Conservation (phyloP, 2,797 vertebrate species). For the Thalassophryne amazonica region DNA sequence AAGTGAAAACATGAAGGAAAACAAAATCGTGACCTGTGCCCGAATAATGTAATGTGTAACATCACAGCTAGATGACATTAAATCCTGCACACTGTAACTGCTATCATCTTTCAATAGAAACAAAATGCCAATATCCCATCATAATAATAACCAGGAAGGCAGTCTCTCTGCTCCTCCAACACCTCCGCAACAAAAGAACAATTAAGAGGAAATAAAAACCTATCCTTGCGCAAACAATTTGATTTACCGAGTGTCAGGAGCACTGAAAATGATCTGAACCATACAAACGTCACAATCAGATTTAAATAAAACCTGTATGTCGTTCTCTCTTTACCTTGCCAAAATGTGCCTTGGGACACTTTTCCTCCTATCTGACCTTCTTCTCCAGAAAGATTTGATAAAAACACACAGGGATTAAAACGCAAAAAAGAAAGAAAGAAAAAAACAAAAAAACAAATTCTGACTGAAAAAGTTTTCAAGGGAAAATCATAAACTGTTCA, state of each 20-base stretch:
- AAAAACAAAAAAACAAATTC: conserved; percentile 39
- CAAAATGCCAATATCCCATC: too few relatives aligned
- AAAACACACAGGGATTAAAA: conserved; percentile 37
- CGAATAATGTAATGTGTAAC: too few relatives aligned
- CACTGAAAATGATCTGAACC: conserved; percentile 25
- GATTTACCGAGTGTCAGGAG: conserved; percentile 33
- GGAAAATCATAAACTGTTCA: too few relatives aligned
- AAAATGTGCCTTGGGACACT: conserved; percentile 13
- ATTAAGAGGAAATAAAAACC: neutral
- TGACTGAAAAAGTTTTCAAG: conserved; percentile 4
- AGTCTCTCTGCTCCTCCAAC: too few relatives aligned
- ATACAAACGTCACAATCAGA: conserved; percentile 27
- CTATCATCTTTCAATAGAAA: too few relatives aligned
- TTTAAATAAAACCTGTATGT: conserved; percentile 39
- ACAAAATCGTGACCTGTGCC: too few relatives aligned
- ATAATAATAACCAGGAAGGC: too few relatives aligned
- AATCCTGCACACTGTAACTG: too few relatives aligned
- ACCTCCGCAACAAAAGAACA: neutral
- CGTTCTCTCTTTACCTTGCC: conserved; percentile 36
- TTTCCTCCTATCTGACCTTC: conserved; percentile 55
- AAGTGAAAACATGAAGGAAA: too few relatives aligned
- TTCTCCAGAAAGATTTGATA: conserved; percentile 47
- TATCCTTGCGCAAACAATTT: conserved; percentile 18
- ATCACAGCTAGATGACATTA: too few relatives aligned
- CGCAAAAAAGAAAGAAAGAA: conserved; percentile 37